Conservation (phyloP, 2,888 invertebrate genomes). For the Leucophenga montana region DNA sequence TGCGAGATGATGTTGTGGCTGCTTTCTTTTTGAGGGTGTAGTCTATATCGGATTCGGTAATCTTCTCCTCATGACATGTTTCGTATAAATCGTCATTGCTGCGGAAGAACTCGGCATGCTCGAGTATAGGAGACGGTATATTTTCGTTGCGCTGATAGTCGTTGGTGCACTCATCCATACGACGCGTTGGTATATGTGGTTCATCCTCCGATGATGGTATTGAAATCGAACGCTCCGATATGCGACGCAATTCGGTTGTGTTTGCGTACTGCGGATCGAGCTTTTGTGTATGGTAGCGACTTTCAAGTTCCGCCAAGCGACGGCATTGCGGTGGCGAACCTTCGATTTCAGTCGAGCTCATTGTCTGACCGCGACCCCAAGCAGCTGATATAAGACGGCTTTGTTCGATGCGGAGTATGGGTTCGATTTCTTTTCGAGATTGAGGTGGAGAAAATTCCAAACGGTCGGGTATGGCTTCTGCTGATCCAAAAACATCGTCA, state of each 20-base stretch:
- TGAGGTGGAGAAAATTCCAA: conserved; percentile 85
- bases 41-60: conserved; percentile 76
- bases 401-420: conserved; percentile 82
- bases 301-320: conserved; percentile 78
- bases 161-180: conserved; percentile 76
- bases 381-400: conserved; percentile 80
- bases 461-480: conserved; percentile 82
- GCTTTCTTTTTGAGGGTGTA: conserved; percentile 72
- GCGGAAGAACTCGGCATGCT: conserved; percentile 77
- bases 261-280: conserved; percentile 79
- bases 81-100: conserved; percentile 76
- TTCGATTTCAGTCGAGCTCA: conserved; percentile 86
- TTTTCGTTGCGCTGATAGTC: conserved; percentile 78
- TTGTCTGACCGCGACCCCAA: conserved; percentile 81
- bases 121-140: conserved; percentile 78
- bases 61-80: conserved; percentile 72
- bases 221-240: conserved; percentile 83
- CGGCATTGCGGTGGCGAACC: conserved; percentile 84
- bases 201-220: conserved; percentile 85
- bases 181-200: conserved; percentile 77
- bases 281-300: conserved; percentile 79
- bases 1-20: conserved; percentile 45
- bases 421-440: conserved; percentile 83
- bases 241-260: conserved; percentile 80
- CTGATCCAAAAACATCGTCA: conserved; percentile 84